Evolutionary conservation across 2,797 vertebrate genomes (phyloP).

Genomic region (Acrossocheilus fasciatus): DNA sequence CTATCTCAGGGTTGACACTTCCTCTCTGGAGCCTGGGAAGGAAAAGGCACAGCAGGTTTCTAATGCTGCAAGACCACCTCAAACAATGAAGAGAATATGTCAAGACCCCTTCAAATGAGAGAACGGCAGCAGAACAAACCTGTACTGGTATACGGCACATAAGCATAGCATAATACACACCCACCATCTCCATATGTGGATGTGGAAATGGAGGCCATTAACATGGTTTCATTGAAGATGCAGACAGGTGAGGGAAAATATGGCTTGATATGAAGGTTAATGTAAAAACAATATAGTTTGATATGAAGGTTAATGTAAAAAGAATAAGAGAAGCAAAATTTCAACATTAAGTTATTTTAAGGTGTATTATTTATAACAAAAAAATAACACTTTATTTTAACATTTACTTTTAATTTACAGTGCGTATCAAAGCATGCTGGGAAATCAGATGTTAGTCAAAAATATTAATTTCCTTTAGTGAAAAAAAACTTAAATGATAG

Average conservation of each 20-base stretch:
- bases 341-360: no score
- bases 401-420: not conserved
- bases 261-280: not conserved
- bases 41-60: conserved; percentile 27
- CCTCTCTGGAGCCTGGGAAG: not conserved
- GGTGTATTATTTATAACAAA: no score
- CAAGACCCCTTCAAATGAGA: conserved; percentile 37
- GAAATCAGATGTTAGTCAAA: no score
- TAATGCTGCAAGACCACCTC: conserved; percentile 40
- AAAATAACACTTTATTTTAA: not conserved
- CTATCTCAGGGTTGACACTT: not conserved
- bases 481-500: no score
- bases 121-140: conserved; percentile 26
- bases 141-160: not conserved
- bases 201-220: not conserved
- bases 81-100: conserved; percentile 20
- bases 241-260: not conserved
- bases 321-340: no score
- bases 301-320: no score
- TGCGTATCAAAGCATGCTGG: not conserved
- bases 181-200: not conserved
- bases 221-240: not conserved
- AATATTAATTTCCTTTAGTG: no score
- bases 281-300: not conserved
- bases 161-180: not conserved